Conservation (phyloP, 2,888 invertebrate genomes). For the Lithophane semibrunnea region DNA sequence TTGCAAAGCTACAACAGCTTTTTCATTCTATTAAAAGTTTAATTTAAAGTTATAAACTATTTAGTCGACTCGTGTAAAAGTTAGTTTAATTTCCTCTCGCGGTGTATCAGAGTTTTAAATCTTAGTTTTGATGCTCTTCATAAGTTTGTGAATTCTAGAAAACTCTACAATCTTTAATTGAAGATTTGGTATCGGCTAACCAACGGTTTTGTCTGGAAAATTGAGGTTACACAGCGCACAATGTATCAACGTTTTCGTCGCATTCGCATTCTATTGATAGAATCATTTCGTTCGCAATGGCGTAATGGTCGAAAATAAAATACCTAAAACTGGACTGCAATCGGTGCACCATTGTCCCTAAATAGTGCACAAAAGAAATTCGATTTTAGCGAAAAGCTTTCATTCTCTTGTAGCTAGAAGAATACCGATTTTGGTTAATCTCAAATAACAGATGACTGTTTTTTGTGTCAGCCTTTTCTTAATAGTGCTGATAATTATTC, state of each 20-base stretch:
- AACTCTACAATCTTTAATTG: conserved; percentile 44
- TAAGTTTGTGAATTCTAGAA: conserved; percentile 52
- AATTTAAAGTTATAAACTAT: conserved; percentile 49
- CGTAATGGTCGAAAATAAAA: conserved; percentile 86
- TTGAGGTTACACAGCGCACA: conserved; percentile 59
- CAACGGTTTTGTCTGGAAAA: conserved; percentile 55
- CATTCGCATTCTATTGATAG: conserved; percentile 80
- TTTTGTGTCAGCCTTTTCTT: conserved; percentile 23
- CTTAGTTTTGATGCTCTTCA: conserved; percentile 55
- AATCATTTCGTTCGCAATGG: conserved; percentile 82
- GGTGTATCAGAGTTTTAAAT: conserved; percentile 49
- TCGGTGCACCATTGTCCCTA: conserved; percentile 87
- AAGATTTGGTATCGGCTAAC: conserved; percentile 38
- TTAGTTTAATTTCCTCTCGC: conserved; percentile 64
- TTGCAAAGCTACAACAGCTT: conserved; percentile 24
- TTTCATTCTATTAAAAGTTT: conserved; percentile 55
- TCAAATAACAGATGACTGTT: conserved; percentile 36
- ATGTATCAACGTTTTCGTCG: conserved; percentile 71
- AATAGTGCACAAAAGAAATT: conserved; percentile 83
- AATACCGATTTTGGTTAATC: conserved; percentile 68
- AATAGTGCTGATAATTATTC: not conserved
- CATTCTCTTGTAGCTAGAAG: conserved; percentile 72
- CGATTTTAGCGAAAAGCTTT: conserved; percentile 77
- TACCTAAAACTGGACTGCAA: conserved; percentile 83
- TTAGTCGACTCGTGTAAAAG: conserved; percentile 46